Evolutionary conservation across 2,888 invertebrate genomes (phyloP).

Genomic region (Camptogramma bilineatum): DNA sequence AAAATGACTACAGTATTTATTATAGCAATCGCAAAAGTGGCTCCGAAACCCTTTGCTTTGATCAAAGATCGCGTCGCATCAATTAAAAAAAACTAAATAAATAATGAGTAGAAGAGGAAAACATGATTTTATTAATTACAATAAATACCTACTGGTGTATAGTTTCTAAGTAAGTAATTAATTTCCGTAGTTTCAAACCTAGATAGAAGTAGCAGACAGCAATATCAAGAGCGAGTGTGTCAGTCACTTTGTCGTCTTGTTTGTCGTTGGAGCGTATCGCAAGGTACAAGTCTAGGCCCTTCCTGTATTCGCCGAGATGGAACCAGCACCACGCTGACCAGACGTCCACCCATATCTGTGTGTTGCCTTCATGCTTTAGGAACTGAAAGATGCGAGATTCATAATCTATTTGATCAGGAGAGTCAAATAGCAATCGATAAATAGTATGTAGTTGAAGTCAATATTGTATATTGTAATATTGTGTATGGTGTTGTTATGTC

Average conservation of each 20-base stretch:
- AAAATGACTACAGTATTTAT: no score
- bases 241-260: slow-evolving; percentile 80
- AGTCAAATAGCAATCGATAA: no score
- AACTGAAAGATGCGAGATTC: slow-evolving; percentile 56
- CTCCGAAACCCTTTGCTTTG: no score
- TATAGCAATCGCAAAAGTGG: no score
- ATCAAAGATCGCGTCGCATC: no score
- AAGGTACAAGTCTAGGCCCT: slow-evolving; percentile 90
- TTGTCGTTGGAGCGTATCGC: slow-evolving; percentile 62
- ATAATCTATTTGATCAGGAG: not conserved
- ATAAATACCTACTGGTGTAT: no score
- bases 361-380: slow-evolving; percentile 72
- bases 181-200: slow-evolving; percentile 73
- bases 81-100: no score
- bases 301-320: slow-evolving; percentile 97
- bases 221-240: slow-evolving; percentile 90
- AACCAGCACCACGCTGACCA: slow-evolving; percentile 99
- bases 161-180: not conserved
- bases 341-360: slow-evolving; percentile 84
- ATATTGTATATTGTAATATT: no score
- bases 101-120: no score
- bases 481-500: no score
- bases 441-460: no score
- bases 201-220: slow-evolving; percentile 98
- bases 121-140: no score